Base-by-base conservation (phyloP, 1,140 invertebrate species). In the Drosophila elegans region DNA sequence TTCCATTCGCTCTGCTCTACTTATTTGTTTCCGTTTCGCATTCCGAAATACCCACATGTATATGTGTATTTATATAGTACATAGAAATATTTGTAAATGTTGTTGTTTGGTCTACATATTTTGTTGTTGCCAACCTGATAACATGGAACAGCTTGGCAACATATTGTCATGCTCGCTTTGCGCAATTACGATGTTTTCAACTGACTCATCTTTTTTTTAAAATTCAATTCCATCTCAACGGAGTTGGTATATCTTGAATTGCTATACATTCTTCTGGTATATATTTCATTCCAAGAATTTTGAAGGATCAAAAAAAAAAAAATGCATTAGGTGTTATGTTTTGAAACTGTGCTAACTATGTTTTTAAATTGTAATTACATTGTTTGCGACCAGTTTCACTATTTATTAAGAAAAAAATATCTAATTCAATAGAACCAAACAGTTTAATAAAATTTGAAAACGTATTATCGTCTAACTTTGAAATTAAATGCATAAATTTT, bases 11-110 rank as follows among this genome's bases (percentile, higher is more conserved):
- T 46, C 36, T 80, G 80, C 56, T 53, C 67, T 55, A 80, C 56
- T 68, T 74, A 71, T 41, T 38, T 49, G 67, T 46, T 74, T 68
- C 25, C 68, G 53, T 66, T 86, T 78, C 60, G 67, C 67, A 80
- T 86, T 86, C 68, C 83, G 54, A 85, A 81, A 81, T 55, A 54
- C 60, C n/a, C 42, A 41, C 36, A 13, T 7, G 1, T 64, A 54
- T 10, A 12, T n/a, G 3, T 67, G 32, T 42, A 16, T 25, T 5
- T 56, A 16, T 16, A 16, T 32, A 3, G n/a, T 39, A 48, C 16
- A 64, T 41, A 25, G 3, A 66, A 63, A 63, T 29, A 29, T 54
- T 10, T 34, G 51, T 69, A 67, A 46, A 76, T 66, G 45, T 64
- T 57, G 45, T 41, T 74, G 25, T 45, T 66, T 45, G 41, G 36